phyloP scores from a whole-genome alignment of 2,113 vertebrate species.

The Notothenia coriiceps region DNA sequence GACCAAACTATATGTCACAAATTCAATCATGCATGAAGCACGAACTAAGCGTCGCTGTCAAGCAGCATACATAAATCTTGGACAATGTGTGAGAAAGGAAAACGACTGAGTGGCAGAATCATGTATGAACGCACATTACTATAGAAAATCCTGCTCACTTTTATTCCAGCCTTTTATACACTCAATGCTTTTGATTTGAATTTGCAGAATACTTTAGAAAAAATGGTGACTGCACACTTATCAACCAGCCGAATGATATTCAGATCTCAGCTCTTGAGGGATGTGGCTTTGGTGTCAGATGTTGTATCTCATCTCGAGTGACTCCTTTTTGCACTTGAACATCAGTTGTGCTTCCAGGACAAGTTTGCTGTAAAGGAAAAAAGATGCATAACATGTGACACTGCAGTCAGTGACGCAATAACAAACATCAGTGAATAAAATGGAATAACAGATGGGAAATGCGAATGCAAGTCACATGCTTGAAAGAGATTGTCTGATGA shows the following conservation, averaged over 20 bases:
- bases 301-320: slow-evolving; percentile 18
- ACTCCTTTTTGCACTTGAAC: slow-evolving; percentile 12
- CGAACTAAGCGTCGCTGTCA: slow-evolving; percentile 21
- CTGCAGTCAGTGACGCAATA: not conserved
- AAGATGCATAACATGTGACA: not conserved
- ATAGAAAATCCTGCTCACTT: not conserved
- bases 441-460: not conserved
- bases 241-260: slow-evolving; percentile 22
- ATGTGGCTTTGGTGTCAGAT: slow-evolving; percentile 11
- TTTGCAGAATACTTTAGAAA: slow-evolving; percentile 10
- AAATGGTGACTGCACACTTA: not conserved
- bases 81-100: not conserved
- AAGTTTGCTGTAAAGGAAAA: not conserved
- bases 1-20: slow-evolving; percentile 5
- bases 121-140: slow-evolving; percentile 6
- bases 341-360: slow-evolving; percentile 1
- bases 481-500: slow-evolving; percentile 24
- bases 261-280: not conserved
- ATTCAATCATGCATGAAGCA: not conserved
- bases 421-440: not conserved
- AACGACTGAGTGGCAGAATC: not conserved
- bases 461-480: not conserved
- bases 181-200: slow-evolving; percentile 25
- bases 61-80: slow-evolving; percentile 24
- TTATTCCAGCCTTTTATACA: not conserved